Base-by-base conservation (phyloP, 2,797 vertebrate species). In the Gymnopithys bicolor region DNA sequence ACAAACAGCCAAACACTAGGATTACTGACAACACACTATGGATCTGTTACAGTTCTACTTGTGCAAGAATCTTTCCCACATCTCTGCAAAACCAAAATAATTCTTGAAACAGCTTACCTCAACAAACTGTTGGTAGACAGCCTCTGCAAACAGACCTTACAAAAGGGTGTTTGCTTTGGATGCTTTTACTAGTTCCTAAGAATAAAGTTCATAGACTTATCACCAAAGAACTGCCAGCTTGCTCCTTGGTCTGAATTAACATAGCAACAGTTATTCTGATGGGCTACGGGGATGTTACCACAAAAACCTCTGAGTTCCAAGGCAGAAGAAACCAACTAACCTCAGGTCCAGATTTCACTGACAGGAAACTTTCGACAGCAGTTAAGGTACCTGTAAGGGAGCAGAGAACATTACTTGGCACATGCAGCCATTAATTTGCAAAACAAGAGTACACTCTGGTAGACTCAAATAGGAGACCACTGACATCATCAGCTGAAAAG, bases 291-390 rank as follows among this genome's bases (percentile, higher is more conserved):
- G 25, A 49, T 18, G 16, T 33, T 46, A 70, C 8, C 48, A 33
- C 17, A 77, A 74, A 45, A 39, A 71, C 7, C 18, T 43, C 48
- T 2, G 5, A 59, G 56, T 62, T 52, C 55, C 73, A 81, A 28
- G 13, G 80, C 63, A 15, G 11, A 10, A 79, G 9, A 94, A 84
- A 82, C 19, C 69, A 93, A 97, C 98, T 94, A 96, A 99, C 99
- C 96, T 99, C 98, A 83, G 98, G 97, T 83, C 99, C 99, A 67
- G 96, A 43, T 43, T 98, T 95, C 73, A 99, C 17, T 0, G 97
- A 98, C 95, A 99, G 96, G 97, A 99, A 99, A 93, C 99, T 99
- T 97, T 99, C 99, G 25, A 99, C 98, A 51, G 98, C 97, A 66
- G 99, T 99, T 95, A 99, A 97, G 15, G 98, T 99, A 71, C 99